Conservation (phyloP, 2,888 invertebrate genomes). For the Octonoba sinensis region DNA sequence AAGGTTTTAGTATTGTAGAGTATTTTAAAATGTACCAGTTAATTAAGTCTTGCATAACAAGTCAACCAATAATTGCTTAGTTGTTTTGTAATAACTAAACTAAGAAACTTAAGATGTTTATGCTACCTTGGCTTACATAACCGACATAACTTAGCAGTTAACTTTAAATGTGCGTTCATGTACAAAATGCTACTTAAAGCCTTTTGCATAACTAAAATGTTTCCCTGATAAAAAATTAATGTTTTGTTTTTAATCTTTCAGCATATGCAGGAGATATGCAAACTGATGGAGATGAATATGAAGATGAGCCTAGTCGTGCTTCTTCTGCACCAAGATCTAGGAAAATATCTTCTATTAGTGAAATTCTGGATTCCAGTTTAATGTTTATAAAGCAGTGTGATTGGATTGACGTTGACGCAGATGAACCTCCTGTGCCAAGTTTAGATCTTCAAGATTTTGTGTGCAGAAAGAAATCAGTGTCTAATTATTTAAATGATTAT, state of each 20-base stretch:
- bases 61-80: no score
- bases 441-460: conserved; percentile 15
- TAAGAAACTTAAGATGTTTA: no score
- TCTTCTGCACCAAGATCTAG: conserved; percentile 19
- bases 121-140: no score
- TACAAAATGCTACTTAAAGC: no score
- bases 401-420: conserved; percentile 49
- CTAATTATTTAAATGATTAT: conserved; percentile 4
- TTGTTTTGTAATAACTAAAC: no score
- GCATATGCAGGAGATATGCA: conserved; percentile 72
- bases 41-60: no score
- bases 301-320: conserved; percentile 19
- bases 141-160: no score
- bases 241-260: conserved; percentile 67
- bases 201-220: no score
- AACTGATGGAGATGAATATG: conserved; percentile 63
- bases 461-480: neutral
- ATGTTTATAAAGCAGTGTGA: conserved; percentile 43
- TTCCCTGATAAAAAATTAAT: no score
- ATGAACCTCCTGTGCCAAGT: conserved; percentile 22
- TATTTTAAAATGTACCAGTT: no score
- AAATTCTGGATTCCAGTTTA: conserved; percentile 59
- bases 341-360: conserved; percentile 56
- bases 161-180: no score
- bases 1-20: no score